Percentiles rank a stretch among this genome's conserved stretches.
These are phyloP conservation scores for Pseudopipra pipra DNA, from an alignment of 2,113 vertebrate genomes.

Conservation along the genomic window DNA sequence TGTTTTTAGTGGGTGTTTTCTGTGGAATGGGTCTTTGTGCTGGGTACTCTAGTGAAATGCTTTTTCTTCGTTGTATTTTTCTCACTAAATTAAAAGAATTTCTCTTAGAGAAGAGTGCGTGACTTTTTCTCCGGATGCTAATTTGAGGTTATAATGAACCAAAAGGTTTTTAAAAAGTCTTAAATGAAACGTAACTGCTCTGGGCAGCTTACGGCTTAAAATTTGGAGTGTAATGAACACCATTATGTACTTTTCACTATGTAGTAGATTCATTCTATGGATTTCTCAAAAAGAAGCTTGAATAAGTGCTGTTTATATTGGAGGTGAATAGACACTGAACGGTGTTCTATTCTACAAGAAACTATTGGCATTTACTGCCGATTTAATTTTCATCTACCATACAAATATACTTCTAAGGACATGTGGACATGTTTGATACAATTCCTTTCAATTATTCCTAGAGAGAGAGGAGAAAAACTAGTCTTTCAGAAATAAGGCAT, in stretches of 20 bases:
- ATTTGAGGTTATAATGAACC: too few relatives aligned
- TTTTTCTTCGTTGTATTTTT: too few relatives aligned
- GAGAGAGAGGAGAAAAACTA: background rate
- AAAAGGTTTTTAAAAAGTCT: too few relatives aligned
- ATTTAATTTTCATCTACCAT: background rate
- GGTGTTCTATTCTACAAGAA: background rate
- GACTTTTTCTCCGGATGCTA: too few relatives aligned
- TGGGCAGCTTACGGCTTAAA: too few relatives aligned
- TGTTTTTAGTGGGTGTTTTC: too few relatives aligned
- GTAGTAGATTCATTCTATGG: background rate
- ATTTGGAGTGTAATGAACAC: too few relatives aligned
- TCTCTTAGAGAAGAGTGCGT: too few relatives aligned
- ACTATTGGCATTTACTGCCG: background rate
- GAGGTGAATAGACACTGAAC: background rate
- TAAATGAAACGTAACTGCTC: too few relatives aligned
- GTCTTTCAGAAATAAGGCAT: background rate
- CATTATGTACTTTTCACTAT: background rate
- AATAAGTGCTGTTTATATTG: background rate
- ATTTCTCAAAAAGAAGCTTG: background rate
- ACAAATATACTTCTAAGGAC: background rate
- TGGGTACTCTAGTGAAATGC: too few relatives aligned
- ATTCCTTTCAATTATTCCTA: background rate
- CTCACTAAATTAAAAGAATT: too few relatives aligned
- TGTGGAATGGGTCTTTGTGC: too few relatives aligned
- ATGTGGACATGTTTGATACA: background rate